These are phyloP conservation scores for Ploceus nigricollis DNA, from an alignment of 2,113 vertebrate genomes.

Conservation along the genomic window DNA sequence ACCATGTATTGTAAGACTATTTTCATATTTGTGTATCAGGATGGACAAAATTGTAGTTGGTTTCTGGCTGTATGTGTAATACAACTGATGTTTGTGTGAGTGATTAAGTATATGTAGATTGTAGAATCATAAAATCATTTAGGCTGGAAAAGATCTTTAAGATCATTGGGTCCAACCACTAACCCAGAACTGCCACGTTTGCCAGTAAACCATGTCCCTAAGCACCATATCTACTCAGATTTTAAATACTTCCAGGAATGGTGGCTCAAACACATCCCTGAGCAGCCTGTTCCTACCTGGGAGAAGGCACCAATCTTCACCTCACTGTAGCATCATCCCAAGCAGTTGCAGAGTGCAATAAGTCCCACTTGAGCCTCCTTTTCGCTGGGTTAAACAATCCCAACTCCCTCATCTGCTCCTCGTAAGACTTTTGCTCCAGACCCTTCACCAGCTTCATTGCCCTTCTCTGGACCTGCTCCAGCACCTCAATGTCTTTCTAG, in stretches of 20 bases:
- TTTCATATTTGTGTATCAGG: background rate
- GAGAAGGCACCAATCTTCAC: background rate
- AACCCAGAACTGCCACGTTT: background rate
- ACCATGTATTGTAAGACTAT: background rate
- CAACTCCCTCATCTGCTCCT: background rate
- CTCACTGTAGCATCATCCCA: background rate
- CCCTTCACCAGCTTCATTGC: background rate
- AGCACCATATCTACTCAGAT: background rate
- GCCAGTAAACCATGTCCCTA: background rate
- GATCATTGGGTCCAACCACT: no score
- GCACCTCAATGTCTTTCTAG: background rate
- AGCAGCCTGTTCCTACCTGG: background rate
- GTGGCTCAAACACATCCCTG: background rate
- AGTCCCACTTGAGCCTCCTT: background rate
- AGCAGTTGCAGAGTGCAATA: fast-evolving
- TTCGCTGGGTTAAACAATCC: background rate
- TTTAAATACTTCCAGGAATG: background rate
- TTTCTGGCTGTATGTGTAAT: background rate
- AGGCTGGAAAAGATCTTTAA: background rate
- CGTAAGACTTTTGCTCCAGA: fast-evolving
- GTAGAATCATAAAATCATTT: background rate
- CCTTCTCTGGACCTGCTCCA: background rate
- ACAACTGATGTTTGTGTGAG: fast-evolving
- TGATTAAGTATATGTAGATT: background rate
- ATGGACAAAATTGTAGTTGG: background rate